Evolutionary conservation across 2,113 vertebrate species (phyloP).

Genomic region (Prunella fulvescens): DNA sequence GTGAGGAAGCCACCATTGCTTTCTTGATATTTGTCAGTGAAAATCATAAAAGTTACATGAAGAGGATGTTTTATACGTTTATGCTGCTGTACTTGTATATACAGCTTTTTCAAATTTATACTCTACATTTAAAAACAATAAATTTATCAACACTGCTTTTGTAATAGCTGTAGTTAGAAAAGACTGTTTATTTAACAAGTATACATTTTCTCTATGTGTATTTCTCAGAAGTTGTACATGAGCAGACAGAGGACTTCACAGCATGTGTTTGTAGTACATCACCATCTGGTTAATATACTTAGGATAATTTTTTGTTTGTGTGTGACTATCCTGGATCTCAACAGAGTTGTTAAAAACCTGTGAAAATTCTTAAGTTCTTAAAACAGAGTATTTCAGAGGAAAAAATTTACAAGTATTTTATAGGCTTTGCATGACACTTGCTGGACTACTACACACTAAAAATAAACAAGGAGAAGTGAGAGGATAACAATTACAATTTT

Average conservation of each 20-base stretch:
- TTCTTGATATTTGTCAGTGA: not conserved
- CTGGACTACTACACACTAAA: not conserved
- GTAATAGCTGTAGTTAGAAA: constrained; percentile 4
- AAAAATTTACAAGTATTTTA: not conserved
- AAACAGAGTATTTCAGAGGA: not conserved
- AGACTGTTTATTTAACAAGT: constrained; percentile 7
- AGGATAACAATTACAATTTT: not conserved
- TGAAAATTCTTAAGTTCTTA: not conserved
- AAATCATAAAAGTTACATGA: not conserved
- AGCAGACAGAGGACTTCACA: not conserved
- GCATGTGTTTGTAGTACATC: not conserved
- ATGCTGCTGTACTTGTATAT: not conserved
- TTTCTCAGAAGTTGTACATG: not conserved
- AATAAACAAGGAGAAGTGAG: not conserved
- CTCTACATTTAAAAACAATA: not conserved
- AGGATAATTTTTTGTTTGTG: not conserved
- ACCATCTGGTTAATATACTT: not conserved
- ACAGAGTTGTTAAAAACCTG: not conserved
- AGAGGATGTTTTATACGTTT: not conserved
- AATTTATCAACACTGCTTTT: not conserved
- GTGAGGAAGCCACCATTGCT: not conserved
- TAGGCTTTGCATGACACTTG: not conserved
- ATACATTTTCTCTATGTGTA: not conserved
- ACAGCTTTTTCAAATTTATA: not conserved
- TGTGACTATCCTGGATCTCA: not conserved